Conservation (phyloP, 1,140 invertebrate species). For the Polyergus mexicanus region DNA sequence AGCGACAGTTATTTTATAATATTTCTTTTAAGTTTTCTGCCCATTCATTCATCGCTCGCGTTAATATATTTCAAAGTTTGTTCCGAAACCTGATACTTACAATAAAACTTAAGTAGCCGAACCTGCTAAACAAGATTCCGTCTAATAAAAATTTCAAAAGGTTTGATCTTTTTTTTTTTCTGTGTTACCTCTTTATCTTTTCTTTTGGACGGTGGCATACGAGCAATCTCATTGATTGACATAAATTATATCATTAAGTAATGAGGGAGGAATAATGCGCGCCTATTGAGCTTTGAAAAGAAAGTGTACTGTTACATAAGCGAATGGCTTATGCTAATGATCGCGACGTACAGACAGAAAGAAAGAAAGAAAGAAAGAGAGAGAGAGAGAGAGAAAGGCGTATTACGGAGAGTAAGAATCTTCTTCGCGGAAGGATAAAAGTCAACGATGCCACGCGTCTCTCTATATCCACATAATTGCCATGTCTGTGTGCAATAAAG, state of each 20-base stretch:
- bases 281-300: conserved; percentile 61
- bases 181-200: neutral
- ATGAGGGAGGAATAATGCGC: conserved; percentile 14
- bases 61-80: neutral
- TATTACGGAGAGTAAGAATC: conserved; percentile 5
- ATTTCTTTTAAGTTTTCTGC: neutral
- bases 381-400: neutral
- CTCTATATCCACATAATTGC: neutral
- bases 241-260: conserved; percentile 38
- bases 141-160: conserved; percentile 12
- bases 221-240: conserved; percentile 21
- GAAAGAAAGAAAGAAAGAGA: neutral
- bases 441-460: conserved; percentile 41
- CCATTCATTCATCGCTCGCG: neutral
- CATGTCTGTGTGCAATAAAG: neutral
- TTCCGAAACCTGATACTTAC: neutral
- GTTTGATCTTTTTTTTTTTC: neutral
- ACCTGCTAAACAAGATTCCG: neutral
- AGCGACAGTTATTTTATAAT: neutral
- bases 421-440: conserved; percentile 48
- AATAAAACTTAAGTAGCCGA: neutral
- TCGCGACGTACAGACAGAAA: conserved; percentile 9
- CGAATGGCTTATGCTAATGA: conserved; percentile 69
- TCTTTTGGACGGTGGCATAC: neutral
- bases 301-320: conserved; percentile 70